phyloP scores from a whole-genome alignment of 2,113 vertebrate genomes.

The Odontophorus gujanensis region DNA sequence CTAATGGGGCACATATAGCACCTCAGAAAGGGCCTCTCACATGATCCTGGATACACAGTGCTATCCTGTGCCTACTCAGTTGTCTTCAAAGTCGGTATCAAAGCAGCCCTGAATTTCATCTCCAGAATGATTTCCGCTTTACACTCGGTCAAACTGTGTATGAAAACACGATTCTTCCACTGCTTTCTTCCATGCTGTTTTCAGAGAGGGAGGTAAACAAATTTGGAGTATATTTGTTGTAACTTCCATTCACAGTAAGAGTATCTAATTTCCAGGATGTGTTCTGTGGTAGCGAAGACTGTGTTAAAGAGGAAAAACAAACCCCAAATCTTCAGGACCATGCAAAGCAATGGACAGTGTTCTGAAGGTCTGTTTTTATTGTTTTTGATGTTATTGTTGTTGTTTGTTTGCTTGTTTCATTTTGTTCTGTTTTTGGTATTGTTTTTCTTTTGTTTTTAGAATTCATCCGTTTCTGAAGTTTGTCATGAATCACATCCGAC shows the following conservation, averaged over 20 bases:
- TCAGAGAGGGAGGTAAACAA: not conserved
- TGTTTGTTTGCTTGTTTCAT: too few relatives aligned
- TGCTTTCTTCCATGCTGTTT: not conserved
- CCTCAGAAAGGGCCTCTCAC: not conserved
- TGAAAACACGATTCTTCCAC: not conserved
- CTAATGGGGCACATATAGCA: not conserved
- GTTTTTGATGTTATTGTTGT: too few relatives aligned
- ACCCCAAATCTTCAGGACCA: not conserved
- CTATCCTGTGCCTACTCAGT: not conserved
- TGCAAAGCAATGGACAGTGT: not conserved
- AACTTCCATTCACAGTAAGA: not conserved
- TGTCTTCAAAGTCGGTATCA: not conserved
- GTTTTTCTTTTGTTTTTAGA: not conserved
- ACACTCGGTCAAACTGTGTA: not conserved
- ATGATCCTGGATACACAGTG: not conserved
- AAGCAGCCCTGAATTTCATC: not conserved
- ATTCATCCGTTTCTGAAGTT: not conserved
- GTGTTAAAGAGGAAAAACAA: not conserved
- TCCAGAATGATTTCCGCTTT: not conserved
- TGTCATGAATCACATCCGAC: not conserved
- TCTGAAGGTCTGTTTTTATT: not conserved
- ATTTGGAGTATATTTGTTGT: accelerated
- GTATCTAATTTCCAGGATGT: not conserved
- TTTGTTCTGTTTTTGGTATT: not conserved
- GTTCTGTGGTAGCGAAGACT: not conserved